Conservation (phyloP, 2,888 invertebrate genomes). For the Branchipolynoe longqiensis region DNA sequence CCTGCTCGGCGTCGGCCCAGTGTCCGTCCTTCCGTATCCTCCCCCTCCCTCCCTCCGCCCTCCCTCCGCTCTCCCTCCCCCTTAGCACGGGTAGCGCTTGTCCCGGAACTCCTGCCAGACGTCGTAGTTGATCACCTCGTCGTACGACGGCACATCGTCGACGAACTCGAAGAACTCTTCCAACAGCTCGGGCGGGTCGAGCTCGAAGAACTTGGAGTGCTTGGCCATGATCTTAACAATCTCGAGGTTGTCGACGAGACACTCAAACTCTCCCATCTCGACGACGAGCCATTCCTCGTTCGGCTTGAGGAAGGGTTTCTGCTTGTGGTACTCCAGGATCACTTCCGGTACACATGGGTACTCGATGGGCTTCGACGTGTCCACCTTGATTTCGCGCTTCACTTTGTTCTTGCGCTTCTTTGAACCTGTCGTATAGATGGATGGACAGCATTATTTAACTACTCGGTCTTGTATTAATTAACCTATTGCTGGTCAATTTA, state of each 20-base stretch:
- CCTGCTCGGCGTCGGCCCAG: too few relatives aligned
- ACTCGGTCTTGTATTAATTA: neutral
- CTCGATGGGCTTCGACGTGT: constrained; percentile 62
- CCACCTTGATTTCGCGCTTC: constrained; percentile 35
- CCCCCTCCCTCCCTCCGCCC: too few relatives aligned
- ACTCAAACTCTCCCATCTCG: constrained; percentile 70
- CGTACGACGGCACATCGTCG: constrained; percentile 68
- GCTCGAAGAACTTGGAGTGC: constrained; percentile 70
- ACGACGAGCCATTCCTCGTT: constrained; percentile 70
- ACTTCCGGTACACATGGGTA: constrained; percentile 68
- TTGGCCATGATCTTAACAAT: constrained; percentile 66
- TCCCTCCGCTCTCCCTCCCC: too few relatives aligned
- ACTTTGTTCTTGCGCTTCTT: constrained; percentile 30
- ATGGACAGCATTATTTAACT: too few relatives aligned
- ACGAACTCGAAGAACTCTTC: constrained; percentile 70
- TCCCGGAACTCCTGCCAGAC: constrained; percentile 71
- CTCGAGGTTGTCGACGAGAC: constrained; percentile 67
- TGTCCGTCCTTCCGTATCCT: too few relatives aligned
- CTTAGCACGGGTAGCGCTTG: constrained; percentile 67
- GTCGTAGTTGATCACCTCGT: constrained; percentile 69
- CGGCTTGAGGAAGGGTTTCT: constrained; percentile 66
- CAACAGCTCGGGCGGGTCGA: constrained; percentile 69
- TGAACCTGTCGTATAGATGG: too few relatives aligned
- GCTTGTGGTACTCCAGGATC: constrained; percentile 69
- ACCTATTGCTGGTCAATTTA: neutral